Conservation (phyloP, 2,797 vertebrate genomes). For the Iguana delicatissima region DNA sequence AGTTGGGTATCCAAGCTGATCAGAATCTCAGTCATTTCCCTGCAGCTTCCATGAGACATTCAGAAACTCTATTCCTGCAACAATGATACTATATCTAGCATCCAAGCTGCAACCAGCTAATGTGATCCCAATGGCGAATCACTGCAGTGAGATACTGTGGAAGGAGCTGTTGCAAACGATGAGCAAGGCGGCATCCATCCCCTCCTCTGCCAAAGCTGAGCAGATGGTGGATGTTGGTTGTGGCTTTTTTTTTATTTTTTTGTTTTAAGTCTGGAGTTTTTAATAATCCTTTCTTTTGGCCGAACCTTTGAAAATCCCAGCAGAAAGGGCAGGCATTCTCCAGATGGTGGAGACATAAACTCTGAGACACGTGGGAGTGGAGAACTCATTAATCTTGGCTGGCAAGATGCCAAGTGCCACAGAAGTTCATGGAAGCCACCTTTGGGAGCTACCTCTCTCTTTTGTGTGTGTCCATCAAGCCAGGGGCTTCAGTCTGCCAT, state of each 20-base stretch:
- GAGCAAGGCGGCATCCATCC: not conserved
- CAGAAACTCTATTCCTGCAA: not conserved
- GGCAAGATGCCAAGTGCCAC: slow-evolving; percentile 43
- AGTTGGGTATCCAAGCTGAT: not conserved
- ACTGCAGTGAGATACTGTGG: accelerated
- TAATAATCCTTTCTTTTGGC: slow-evolving; percentile 50
- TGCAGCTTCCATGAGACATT: not conserved
- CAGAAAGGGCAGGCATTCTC: slow-evolving; percentile 39
- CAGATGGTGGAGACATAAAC: slow-evolving; percentile 55
- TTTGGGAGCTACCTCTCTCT: slow-evolving; percentile 26
- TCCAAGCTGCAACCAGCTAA: not conserved
- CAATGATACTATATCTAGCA: not conserved
- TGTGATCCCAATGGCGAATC: slow-evolving; percentile 22
- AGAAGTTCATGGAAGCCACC: not conserved
- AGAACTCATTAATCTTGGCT: slow-evolving; percentile 44
- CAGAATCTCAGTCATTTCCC: not conserved
- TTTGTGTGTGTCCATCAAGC: slow-evolving; percentile 11
- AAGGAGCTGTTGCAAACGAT: not conserved
- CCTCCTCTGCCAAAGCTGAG: slow-evolving; percentile 33
- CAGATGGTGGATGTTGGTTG: slow-evolving; percentile 51
- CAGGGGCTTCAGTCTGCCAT: not conserved
- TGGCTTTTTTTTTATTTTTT: no score
- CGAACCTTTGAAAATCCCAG: slow-evolving; percentile 46
- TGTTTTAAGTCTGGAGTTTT: slow-evolving; percentile 18
- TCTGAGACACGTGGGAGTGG: slow-evolving; percentile 24